These are phyloP conservation scores for Vimba vimba DNA, from an alignment of 2,113 vertebrate genomes.

Conservation along the genomic window DNA sequence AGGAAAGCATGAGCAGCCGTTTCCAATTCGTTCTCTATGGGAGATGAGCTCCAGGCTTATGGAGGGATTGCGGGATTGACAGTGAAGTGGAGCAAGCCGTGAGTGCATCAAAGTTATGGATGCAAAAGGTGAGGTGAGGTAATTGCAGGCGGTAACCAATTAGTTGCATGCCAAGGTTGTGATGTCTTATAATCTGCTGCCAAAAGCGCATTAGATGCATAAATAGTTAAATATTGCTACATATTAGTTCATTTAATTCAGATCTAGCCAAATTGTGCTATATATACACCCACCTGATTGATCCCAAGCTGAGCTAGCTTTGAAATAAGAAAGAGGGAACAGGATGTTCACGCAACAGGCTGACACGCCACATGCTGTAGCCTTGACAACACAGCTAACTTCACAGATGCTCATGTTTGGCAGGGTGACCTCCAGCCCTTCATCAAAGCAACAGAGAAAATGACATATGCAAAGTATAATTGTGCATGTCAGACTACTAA, in stretches of 20 bases:
- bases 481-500: slow-evolving; percentile 65
- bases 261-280: background rate
- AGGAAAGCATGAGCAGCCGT: background rate
- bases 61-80: background rate
- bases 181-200: background rate
- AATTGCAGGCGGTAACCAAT: too few relatives aligned
- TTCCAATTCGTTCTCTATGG: background rate
- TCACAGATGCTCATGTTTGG: slow-evolving; percentile 40
- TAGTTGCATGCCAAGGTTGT: background rate
- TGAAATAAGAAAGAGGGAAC: slow-evolving; percentile 50
- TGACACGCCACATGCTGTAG: slow-evolving; percentile 58
- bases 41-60: background rate
- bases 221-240: background rate
- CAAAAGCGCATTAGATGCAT: background rate
- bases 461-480: slow-evolving; percentile 67
- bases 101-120: background rate
- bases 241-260: background rate
- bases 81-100: background rate
- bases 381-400: slow-evolving; percentile 72
- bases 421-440: slow-evolving; percentile 62
- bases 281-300: background rate
- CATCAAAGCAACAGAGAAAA: slow-evolving; percentile 63
- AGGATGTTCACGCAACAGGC: slow-evolving; percentile 43
- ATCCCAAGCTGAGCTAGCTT: slow-evolving; percentile 16
- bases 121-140: background rate